Base-by-base conservation (phyloP, 2,113 vertebrate species). In the Pelecanoides urinatrix region DNA sequence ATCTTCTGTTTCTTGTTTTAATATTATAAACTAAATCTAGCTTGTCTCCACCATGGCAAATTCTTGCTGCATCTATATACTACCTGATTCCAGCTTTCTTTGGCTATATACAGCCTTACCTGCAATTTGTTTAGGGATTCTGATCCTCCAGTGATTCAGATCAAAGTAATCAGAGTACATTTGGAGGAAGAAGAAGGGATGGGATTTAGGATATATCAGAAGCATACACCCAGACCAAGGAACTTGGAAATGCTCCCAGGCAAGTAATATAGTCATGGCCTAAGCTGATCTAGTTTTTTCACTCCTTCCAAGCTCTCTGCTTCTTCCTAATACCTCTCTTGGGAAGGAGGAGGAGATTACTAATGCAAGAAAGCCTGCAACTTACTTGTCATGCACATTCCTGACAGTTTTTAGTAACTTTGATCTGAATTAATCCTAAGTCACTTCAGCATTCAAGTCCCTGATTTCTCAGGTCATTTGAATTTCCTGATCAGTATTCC, bases 361-460 rank as follows among this genome's bases (percentile, higher is more conserved):
- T 81, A 78, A 86, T 49, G 56, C 68, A 67, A 77, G 32, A n/a
- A 89, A 89, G 42, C 30, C 72, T 71, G 56, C 12, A 91, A 32
- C 68, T 94, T 96, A 38, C 80, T 91, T 92, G 68, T 66, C 73
- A 25, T 84, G 56, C 86, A 67, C n/a, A 56, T 91, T 91, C 42
- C n/a, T 78, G 63, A 34, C n/a, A 67, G n/a, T 4, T 67, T 71
- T 40, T 47, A 67, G 29, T 67, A 87, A 50, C 49, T 95, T 91
- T 81, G 23, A 67, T 84, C 38, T 36, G 27, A 91, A 94, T 86
- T 94, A 95, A 94, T 87, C 55, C 55, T 45, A 86, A 88, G 40
- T 67, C 56, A 67, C 23, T 95, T 92, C 16, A 76, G 20, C 18
- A 74, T 75, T 87, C 40, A 55, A 67, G 42, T 47, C 61, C 36